A percentile compares a stretch with the other conserved stretches of the same genome.
phyloP scores from a whole-genome alignment of 2,113 vertebrate species.

The Porphyrio hochstetteri region DNA sequence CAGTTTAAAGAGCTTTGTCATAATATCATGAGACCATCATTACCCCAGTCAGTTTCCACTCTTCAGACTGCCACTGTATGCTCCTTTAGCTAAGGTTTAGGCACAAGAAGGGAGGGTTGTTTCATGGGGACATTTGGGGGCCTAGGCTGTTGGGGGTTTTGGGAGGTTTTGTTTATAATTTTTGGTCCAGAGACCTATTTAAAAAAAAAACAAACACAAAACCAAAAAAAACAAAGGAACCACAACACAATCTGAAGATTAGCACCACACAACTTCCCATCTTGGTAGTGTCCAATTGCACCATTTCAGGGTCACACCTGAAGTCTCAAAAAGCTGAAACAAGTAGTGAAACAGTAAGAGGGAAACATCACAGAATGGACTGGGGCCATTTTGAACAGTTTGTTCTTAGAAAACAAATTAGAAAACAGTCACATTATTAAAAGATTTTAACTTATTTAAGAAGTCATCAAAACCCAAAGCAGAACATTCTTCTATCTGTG shows the following conservation, averaged over 20 bases:
- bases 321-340: background rate
- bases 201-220: background rate
- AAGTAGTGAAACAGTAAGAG: background rate
- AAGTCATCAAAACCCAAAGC: background rate
- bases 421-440: background rate
- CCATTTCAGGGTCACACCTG: background rate
- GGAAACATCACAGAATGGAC: background rate
- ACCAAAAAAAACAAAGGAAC: too few relatives aligned
- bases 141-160: background rate
- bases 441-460: background rate
- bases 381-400: background rate
- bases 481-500: background rate
- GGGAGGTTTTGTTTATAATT: background rate
- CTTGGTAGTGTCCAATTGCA: background rate
- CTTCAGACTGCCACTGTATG: background rate
- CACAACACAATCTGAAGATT: background rate
- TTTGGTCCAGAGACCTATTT: background rate
- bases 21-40: background rate
- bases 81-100: background rate
- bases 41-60: background rate
- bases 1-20: background rate
- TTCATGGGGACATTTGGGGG: background rate
- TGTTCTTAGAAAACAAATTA: background rate
- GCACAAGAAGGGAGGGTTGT: background rate
- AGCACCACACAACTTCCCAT: background rate